phyloP scores from a whole-genome alignment of 2,797 vertebrate species.

The Acrossocheilus fasciatus region DNA sequence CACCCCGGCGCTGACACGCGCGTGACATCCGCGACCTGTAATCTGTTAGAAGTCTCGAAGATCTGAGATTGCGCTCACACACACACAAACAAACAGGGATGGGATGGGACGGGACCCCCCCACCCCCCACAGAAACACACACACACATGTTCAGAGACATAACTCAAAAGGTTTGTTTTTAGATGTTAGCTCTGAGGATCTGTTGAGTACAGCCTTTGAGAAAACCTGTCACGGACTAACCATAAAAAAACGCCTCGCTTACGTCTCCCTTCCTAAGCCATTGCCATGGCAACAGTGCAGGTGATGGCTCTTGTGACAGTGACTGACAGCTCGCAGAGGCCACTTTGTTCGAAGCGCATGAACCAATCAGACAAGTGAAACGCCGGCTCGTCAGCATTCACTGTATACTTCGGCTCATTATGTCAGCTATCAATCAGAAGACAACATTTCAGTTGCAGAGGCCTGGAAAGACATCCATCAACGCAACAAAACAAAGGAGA shows the following conservation, averaged over 20 bases:
- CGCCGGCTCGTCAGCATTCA: slow-evolving; percentile 35
- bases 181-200: slow-evolving; percentile 12
- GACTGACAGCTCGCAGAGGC: slow-evolving; percentile 62
- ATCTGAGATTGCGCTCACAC: slow-evolving; percentile 55
- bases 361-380: slow-evolving; percentile 13
- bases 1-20: slow-evolving; percentile 15
- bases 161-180: slow-evolving; percentile 16
- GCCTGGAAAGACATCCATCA: slow-evolving; percentile 39
- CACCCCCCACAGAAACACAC: neutral
- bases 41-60: slow-evolving; percentile 77
- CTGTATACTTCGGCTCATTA: slow-evolving; percentile 44
- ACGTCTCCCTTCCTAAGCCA: slow-evolving; percentile 22
- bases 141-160: neutral
- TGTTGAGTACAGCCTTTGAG: slow-evolving; percentile 20
- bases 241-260: slow-evolving; percentile 13
- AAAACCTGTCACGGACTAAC: slow-evolving; percentile 39
- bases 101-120: neutral
- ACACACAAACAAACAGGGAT: slow-evolving; percentile 15
- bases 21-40: slow-evolving; percentile 74
- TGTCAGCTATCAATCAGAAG: slow-evolving; percentile 53
- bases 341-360: slow-evolving; percentile 54
- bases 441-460: slow-evolving; percentile 40
- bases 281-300: slow-evolving; percentile 64
- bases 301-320: slow-evolving; percentile 61
- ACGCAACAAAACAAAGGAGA: slow-evolving; percentile 38